A percentile compares a stretch with the other conserved stretches of the same genome.
Evolutionary conservation across 2,888 invertebrate genomes (phyloP).

Genomic region (Tortricodes alternella): DNA sequence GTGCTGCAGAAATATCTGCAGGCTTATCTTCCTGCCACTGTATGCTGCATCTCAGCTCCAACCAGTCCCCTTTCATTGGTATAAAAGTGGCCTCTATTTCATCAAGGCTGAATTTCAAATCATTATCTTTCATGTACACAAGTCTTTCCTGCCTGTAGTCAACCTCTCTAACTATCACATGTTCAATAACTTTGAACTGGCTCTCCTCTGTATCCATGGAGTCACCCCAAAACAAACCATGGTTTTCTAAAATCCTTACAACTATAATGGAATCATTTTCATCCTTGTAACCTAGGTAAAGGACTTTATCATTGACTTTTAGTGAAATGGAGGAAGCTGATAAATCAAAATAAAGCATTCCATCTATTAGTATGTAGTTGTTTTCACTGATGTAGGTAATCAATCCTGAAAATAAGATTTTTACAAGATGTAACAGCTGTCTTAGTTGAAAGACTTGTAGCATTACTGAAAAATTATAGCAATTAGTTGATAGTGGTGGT

Average conservation of each 20-base stretch:
- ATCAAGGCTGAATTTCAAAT: conserved; percentile 84
- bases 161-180: conserved; percentile 65
- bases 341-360: conserved; percentile 78
- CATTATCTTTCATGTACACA: conserved; percentile 76
- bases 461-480: no score
- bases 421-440: no score
- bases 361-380: conserved; percentile 83
- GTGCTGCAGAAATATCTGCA: conserved; percentile 68
- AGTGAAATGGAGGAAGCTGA: conserved; percentile 58
- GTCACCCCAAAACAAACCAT: conserved; percentile 78
- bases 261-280: conserved; percentile 72
- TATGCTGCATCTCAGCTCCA: conserved; percentile 84
- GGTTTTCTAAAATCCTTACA: conserved; percentile 81
- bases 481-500: no score
- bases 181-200: conserved; percentile 57
- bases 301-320: conserved; percentile 78
- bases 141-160: conserved; percentile 54
- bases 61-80: conserved; percentile 87
- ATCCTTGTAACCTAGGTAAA: conserved; percentile 80
- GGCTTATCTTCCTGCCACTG: conserved; percentile 82
- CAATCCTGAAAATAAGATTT: no score
- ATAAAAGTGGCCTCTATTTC: conserved; percentile 84
- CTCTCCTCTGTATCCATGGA: conserved; percentile 55
- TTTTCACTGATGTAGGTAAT: conserved; percentile 80
- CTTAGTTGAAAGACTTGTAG: no score